Base-by-base conservation (phyloP, 2,797 vertebrate genomes). In the Molossus alvarezi region DNA sequence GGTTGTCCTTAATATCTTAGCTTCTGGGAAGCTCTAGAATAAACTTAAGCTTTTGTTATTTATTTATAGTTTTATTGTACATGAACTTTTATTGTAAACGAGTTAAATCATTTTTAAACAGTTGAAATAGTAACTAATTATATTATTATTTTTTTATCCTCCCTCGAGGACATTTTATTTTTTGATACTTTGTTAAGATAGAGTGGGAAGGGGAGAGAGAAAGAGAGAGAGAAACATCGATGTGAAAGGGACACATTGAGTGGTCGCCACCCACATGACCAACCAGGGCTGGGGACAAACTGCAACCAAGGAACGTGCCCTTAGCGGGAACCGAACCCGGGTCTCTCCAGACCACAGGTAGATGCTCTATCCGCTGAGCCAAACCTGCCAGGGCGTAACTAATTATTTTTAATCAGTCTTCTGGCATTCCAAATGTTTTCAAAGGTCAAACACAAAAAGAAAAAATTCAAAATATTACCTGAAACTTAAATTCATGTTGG, bases 391-490 rank as follows among this genome's bases (percentile, higher is more conserved):
- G 33, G 33, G 33, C 33, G 79, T 48, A 88, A 82, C 15, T 65
- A 86, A 1, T 20, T 45, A 64, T 72, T 77, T 84, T 91, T 75
- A 71, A 58, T 77, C 4, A 71, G 1, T 41, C 82, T 95, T 1
- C 6, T 75, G 11, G 5, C 27, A 45, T 62, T 90, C 58, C 81
- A 93, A 76, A 94, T n/a, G 0, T 51, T 80, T 37, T 94, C 2
- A 48, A 88, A 25, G 51, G 17, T 27, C 41, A 73, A 82, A 88
- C 8, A 62, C 5, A 64, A 53, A 95, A 60, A 80, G n/a, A 88
- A 86, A 88, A 86, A 82, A 71, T 76, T 94, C 13, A 76, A 93
- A 41, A 67, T 88, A 85, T 7, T 83, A 7, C 21, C 67, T 88
- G 25, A 62, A 67, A 3, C 5, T 62, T 84, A 91, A 53, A 79